Conservation (phyloP, 2,888 invertebrate species). For the Exephanes ischioxanthus region DNA sequence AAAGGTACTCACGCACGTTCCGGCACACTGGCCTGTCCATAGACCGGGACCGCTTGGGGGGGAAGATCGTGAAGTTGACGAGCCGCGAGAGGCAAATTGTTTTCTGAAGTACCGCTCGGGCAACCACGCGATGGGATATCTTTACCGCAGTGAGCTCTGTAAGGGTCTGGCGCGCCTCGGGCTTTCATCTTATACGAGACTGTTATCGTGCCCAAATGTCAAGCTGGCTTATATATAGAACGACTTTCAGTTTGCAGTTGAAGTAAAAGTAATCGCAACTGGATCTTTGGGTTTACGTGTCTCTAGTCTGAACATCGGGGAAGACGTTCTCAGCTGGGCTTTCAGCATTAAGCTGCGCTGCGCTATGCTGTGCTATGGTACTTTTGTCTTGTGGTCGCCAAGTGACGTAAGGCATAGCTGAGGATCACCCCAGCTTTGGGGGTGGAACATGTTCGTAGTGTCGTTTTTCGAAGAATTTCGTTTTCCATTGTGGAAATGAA, state of each 20-base stretch:
- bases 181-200: background rate
- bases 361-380: no score
- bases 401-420: no score
- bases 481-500: no score
- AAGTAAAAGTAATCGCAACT: no score
- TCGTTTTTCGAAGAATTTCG: no score
- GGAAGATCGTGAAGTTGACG: constrained; percentile 51
- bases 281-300: no score
- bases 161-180: background rate
- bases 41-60: constrained; percentile 24
- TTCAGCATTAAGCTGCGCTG: no score
- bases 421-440: no score
- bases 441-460: no score
- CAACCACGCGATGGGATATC: constrained; percentile 26
- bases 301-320: no score
- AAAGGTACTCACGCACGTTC: constrained; percentile 61
- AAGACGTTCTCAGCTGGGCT: no score
- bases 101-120: constrained; percentile 41
- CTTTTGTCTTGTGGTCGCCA: no score
- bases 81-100: constrained; percentile 58
- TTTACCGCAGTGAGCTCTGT: constrained; percentile 5
- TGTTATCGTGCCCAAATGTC: background rate
- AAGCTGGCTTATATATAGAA: background rate
- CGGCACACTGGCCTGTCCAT: constrained; percentile 3
- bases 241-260: background rate